phyloP scores from a whole-genome alignment of 2,888 invertebrate genomes.

The Pristionchus entomophagus region DNA sequence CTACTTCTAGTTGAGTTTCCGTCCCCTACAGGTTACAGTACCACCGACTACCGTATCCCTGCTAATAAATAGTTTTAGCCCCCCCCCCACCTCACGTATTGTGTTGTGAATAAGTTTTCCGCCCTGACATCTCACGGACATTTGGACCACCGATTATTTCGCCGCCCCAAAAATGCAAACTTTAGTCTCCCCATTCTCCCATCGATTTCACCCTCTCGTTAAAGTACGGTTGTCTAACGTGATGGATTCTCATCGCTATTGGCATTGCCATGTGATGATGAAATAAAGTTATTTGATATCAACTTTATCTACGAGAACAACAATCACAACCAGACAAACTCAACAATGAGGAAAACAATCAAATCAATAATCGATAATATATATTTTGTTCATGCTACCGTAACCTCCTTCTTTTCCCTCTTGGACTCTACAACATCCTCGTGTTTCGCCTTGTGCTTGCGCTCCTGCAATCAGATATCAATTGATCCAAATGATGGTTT shows the following conservation, averaged over 20 bases:
- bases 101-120: slow-evolving; percentile 9
- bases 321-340: not conserved
- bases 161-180: slow-evolving; percentile 23
- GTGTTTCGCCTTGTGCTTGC: slow-evolving; percentile 39
- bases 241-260: not conserved
- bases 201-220: slow-evolving; percentile 7
- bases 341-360: not conserved
- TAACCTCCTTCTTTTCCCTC: slow-evolving; percentile 25
- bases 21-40: slow-evolving; percentile 15
- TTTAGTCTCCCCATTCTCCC: slow-evolving; percentile 13
- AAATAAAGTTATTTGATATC: not conserved
- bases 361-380: not conserved
- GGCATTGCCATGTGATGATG: slow-evolving; percentile 7
- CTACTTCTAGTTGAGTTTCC: slow-evolving; percentile 8
- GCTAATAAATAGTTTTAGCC: slow-evolving; percentile 21
- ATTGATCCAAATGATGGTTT: not conserved
- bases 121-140: slow-evolving; percentile 15
- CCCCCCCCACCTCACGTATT: not conserved
- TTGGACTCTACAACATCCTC: slow-evolving; percentile 9
- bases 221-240: slow-evolving; percentile 32
- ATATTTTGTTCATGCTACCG: not conserved
- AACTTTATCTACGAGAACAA: not conserved
- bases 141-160: slow-evolving; percentile 6
- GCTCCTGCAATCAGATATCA: not conserved
- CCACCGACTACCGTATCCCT: slow-evolving; percentile 10